These are phyloP conservation scores for Aphis gossypii DNA, from an alignment of 1,140 invertebrate genomes.

Conservation along the genomic window DNA sequence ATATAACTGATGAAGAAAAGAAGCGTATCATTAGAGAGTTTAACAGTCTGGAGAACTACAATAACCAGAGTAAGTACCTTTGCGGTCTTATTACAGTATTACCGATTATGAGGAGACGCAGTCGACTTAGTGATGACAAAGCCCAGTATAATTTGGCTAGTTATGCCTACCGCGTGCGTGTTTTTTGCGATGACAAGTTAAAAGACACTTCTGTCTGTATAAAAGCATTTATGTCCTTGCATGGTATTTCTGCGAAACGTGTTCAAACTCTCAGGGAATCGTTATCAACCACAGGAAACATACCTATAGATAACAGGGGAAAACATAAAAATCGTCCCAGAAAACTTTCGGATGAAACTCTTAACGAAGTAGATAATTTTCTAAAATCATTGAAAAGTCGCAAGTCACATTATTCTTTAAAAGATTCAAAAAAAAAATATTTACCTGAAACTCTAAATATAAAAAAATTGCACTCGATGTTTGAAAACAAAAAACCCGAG, in stretches of 20 bases:
- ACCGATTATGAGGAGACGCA: background rate
- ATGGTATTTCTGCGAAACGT: background rate
- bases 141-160: background rate
- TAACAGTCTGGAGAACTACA: background rate
- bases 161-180: constrained; percentile 8
- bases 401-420: constrained; percentile 59
- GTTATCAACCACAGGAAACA: background rate
- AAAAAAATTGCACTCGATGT: constrained; percentile 59
- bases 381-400: constrained; percentile 58
- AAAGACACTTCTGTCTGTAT: background rate
- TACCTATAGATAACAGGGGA: constrained; percentile 47
- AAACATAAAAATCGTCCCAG: constrained; percentile 57
- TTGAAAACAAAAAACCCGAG: constrained; percentile 32
- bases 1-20: constrained; percentile 32
- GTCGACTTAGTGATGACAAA: background rate
- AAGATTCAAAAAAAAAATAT: constrained; percentile 57
- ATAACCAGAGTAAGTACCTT: constrained; percentile 27
- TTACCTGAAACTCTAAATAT: constrained; percentile 58
- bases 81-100: constrained; percentile 1
- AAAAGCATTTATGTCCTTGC: background rate
- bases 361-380: background rate
- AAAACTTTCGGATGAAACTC: constrained; percentile 52
- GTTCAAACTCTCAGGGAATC: constrained; percentile 12
- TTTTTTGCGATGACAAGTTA: background rate
- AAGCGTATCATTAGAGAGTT: background rate